Evolutionary conservation across 2,797 vertebrate genomes (phyloP), one percentile per base, ranked within the genome.

Genomic region (Gymnocypris eckloni): DNA sequence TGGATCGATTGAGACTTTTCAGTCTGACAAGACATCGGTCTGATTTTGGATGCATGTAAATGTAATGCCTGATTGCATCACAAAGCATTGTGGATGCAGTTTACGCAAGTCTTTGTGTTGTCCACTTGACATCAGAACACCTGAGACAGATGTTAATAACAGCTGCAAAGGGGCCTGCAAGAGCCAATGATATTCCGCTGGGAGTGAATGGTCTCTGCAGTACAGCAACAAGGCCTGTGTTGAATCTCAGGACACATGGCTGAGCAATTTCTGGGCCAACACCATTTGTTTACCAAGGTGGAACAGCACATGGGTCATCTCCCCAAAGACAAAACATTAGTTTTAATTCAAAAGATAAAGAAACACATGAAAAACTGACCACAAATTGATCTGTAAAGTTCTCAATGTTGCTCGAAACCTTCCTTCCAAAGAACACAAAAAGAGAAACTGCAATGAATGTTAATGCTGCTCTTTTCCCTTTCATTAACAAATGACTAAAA

Each of bases 301-400:
- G 66, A 76, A 72, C n/a, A 70, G 52, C 76, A 88, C 81, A 43
- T 84, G 85, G 88, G 86, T 84, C 81, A 79, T 56, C 61, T 81
- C 82, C 77, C 70, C 72, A 28, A 43, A 20, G n/a, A 52, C 54
- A 66, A 83, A 79, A 72, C 67, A 83, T 56, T 79, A 70, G 28
- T 69, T 83, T 54, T 85, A 81, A 88, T 87, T 83, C 15, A n/a
- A 56, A 75, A 52, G 28, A 78, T 11, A 66, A 39, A 81, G n/a
- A 13, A 18, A 81, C 71, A 41, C 10, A 43, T 22, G 7, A 18
- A 7, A 22, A 28, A 33, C 13, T 59, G 28, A 56, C 43, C n/a
- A 79, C 28, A 18, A 66, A 66, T 37, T 2, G 61, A 28, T 28
- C 4, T 28, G 61, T 64, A 33, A 6, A 22, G 28, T 13, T 20